Percentiles rank a stretch among this genome's conserved stretches.
These are phyloP conservation scores for Pluvialis apricaria DNA, from an alignment of 2,113 vertebrate genomes.

Conservation along the genomic window DNA sequence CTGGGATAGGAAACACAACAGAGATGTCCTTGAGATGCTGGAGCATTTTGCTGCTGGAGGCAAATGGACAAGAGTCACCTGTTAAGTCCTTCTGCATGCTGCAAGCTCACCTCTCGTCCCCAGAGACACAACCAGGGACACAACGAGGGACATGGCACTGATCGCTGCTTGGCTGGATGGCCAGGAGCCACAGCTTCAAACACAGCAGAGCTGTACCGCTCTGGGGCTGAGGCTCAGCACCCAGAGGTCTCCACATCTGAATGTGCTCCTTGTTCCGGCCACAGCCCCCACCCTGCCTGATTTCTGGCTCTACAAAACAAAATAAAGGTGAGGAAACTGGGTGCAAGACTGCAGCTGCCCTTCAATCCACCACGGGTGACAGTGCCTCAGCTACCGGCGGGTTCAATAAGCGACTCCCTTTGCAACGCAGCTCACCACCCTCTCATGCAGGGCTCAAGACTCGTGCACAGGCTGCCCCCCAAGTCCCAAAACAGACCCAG, in stretches of 20 bases:
- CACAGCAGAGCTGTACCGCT: background rate
- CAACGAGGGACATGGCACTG: background rate
- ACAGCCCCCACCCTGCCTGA: background rate
- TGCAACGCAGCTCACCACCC: background rate
- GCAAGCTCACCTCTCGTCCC: background rate
- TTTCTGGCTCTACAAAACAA: background rate
- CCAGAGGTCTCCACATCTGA: background rate
- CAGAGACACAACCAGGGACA: background rate
- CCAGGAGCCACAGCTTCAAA: background rate
- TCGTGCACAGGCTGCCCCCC: too few relatives aligned
- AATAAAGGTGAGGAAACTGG: background rate
- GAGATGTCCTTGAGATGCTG: constrained; percentile 33
- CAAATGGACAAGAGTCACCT: background rate
- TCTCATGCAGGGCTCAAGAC: background rate
- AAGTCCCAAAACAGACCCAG: background rate
- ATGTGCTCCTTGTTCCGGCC: background rate
- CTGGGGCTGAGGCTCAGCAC: background rate
- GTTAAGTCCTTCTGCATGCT: background rate
- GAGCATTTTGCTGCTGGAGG: background rate
- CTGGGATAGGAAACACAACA: background rate
- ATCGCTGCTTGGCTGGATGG: fast-evolving
- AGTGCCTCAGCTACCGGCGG: too few relatives aligned
- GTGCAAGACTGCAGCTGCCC: background rate
- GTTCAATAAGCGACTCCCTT: too few relatives aligned
- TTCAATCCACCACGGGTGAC: background rate